Evolutionary conservation across 37 sponge, comb jelly and placozoan species (phyloP), one percentile per base, ranked within the genome.

Genomic region (Spongilla lacustris): DNA sequence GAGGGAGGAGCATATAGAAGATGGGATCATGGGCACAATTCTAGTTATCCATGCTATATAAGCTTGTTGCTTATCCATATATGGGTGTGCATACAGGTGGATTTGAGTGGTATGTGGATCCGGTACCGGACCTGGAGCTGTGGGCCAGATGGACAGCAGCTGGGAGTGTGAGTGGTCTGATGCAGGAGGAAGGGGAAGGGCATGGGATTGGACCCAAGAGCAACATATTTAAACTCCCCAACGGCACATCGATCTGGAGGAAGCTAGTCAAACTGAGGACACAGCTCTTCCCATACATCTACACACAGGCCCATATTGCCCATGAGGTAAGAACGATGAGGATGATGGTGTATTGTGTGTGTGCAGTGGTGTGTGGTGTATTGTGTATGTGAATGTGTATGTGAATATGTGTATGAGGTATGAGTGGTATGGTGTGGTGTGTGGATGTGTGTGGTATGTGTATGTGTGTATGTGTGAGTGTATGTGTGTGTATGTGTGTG

Each of bases 61-160:
- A 41, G 41, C 6, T 41, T 9, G 41, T 41, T 3, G 6, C 41
- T 41, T 58, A 17, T 58, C 14, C 58, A 58, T 58, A 58, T 58
- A 17, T 58, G 58, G 1, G 23, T 30, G 30, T 30, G 36, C 2
- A 2, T 29, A 9, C 32, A 81, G 88, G 88, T 73, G 85, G 85
- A 24, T 89, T 84, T 89, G 90, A 84, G 67, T 89, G 90, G 90
- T 89, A 89, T 72, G 90, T 89, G 41, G 85, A 89, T 46, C 79
- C 34, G 21, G 69, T 68, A 11, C 80, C 83, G 36, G 84, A 83
- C 70, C 67, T 83, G 78, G 89, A 89, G 73, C 67, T 89, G 84
- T 89, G 89, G 89, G 31, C 72, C 4, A 66, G 89, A 33, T 89
- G 89, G 89, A 89, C 89, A 25, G 84, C 80, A 49, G 89, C 84